phyloP scores from a whole-genome alignment of 2,797 vertebrate genomes.

The Allobates femoralis region DNA sequence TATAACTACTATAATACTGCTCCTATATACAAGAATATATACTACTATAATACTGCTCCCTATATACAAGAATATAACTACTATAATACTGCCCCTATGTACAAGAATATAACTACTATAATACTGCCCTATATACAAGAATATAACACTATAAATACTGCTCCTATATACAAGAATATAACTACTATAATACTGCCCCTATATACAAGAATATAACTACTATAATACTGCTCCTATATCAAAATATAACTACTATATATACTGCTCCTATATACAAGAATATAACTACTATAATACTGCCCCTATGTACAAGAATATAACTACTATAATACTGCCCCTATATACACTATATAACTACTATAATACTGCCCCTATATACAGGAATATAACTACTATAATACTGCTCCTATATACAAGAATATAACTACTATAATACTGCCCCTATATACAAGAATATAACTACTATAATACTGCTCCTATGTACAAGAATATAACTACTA shows the following conservation, averaged over 20 bases:
- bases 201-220: conserved; percentile 9
- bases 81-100: too few species aligned
- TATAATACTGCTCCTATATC: background rate
- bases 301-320: conserved; percentile 6
- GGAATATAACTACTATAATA: conserved; percentile 14
- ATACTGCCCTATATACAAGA: too few species aligned
- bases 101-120: too few species aligned
- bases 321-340: too few species aligned
- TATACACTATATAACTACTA: too few species aligned
- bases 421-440: conserved; percentile 2
- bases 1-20: too few species aligned
- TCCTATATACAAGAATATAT: too few species aligned
- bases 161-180: conserved; percentile 1
- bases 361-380: background rate
- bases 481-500: conserved; percentile 11
- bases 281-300: conserved; percentile 16
- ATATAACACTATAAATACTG: too few species aligned
- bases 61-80: too few species aligned
- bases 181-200: conserved; percentile 10
- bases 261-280: conserved; percentile 7
- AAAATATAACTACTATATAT: conserved; percentile 15
- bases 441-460: conserved; percentile 9
- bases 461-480: conserved; percentile 10
- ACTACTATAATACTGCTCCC: too few species aligned
- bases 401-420: conserved; percentile 6